Conservation (phyloP, 2,888 invertebrate genomes). For the Volucella inanis region DNA sequence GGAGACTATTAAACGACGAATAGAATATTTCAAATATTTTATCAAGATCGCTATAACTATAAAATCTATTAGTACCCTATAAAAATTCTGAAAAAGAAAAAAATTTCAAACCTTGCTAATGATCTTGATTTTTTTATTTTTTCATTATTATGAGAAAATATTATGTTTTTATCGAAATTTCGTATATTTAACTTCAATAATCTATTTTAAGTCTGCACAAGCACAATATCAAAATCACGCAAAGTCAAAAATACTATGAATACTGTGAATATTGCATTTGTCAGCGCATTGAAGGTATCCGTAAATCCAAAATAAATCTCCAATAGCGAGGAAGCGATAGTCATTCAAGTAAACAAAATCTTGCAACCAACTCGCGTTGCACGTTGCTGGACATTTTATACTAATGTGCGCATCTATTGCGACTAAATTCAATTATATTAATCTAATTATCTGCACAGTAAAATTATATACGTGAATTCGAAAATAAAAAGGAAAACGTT, state of each 20-base stretch:
- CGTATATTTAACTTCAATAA: conserved; percentile 7
- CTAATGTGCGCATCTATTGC: conserved; percentile 16
- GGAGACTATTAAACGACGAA: too few species aligned
- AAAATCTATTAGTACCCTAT: too few species aligned
- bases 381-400: neutral
- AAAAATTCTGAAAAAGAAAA: too few species aligned
- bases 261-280: conserved; percentile 35
- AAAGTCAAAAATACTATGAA: conserved; percentile 42
- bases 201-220: conserved; percentile 24
- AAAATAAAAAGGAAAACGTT: neutral
- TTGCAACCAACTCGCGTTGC: neutral
- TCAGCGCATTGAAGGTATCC: conserved; percentile 17
- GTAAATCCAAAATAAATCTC: conserved; percentile 6
- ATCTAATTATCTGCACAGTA: conserved; percentile 39
- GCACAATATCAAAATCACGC: conserved; percentile 2
- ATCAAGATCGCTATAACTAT: too few species aligned
- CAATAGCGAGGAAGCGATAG: too few species aligned
- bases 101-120: too few species aligned
- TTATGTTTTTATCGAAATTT: neutral
- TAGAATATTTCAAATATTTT: too few species aligned
- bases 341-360: neutral
- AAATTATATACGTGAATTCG: neutral
- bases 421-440: conserved; percentile 19
- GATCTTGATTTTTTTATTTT: neutral
- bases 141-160: neutral